phyloP scores from a whole-genome alignment of 2,113 vertebrate species.

The cattle (Bos taurus) region DNA sequence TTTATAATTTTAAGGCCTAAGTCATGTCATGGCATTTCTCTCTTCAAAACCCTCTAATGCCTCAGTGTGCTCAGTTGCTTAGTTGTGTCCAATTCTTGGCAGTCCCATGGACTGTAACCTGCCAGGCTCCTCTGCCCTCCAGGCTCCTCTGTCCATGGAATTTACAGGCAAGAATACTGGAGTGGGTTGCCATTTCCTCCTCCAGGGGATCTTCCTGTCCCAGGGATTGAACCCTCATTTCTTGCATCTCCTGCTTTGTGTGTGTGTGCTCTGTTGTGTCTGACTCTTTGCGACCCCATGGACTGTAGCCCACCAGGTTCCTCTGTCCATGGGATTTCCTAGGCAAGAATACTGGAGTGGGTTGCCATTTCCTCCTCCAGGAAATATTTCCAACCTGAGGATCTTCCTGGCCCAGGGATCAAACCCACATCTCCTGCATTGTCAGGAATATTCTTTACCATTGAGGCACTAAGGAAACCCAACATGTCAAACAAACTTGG shows the following conservation, averaged over 20 bases:
- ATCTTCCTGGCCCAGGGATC: not conserved
- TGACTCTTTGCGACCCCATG: not conserved
- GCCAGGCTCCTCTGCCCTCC: not conserved
- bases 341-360: not conserved
- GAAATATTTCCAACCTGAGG: not conserved
- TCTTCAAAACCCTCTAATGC: not conserved
- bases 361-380: not conserved
- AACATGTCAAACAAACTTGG: not conserved
- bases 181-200: not conserved
- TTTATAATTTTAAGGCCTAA: not conserved
- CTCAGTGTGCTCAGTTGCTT: not conserved
- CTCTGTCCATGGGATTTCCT: not conserved
- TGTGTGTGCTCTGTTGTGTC: not conserved
- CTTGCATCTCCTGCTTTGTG: not conserved
- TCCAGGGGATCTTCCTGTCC: not conserved
- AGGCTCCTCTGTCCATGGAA: not conserved
- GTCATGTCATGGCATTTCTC: not conserved
- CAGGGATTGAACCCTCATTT: not conserved
- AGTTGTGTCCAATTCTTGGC: not conserved
- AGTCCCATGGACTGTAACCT: not conserved
- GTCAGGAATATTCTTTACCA: not conserved
- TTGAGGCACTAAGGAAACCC: not conserved
- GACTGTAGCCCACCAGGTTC: not conserved
- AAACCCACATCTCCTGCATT: fast-evolving
- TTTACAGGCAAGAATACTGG: not conserved